Evolutionary conservation across 2,888 invertebrate species (phyloP).

Genomic region (Tricholauxania praeusta): DNA sequence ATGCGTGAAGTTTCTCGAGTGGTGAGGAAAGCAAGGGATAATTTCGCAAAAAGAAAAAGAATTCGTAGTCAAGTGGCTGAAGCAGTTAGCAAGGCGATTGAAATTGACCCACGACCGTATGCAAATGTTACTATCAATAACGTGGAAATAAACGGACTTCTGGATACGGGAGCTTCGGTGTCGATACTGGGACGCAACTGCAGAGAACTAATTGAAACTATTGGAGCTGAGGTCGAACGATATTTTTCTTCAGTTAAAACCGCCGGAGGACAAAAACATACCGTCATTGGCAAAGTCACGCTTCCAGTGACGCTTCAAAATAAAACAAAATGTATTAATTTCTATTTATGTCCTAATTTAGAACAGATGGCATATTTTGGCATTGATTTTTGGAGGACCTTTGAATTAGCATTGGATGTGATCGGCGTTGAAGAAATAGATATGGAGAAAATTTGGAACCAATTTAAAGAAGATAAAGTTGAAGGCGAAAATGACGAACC

Average conservation of each 20-base stretch:
- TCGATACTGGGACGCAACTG: not conserved
- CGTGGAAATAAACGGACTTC: not conserved
- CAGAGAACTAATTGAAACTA: not conserved
- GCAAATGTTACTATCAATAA: not conserved
- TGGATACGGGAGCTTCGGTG: not conserved
- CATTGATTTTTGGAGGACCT: slow-evolving; percentile 7
- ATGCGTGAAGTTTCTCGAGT: not conserved
- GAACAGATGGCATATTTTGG: not conserved
- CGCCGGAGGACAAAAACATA: too few relatives aligned
- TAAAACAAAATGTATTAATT: not conserved
- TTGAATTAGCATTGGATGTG: not conserved
- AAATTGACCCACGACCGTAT: not conserved
- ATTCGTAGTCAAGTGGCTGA: not conserved
- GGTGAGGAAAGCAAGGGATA: not conserved
- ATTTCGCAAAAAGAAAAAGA: not conserved
- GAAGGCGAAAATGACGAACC: too few relatives aligned
- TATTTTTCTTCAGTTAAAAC: not conserved
- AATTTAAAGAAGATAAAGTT: too few relatives aligned
- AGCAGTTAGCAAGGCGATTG: not conserved
- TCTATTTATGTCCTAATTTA: slow-evolving; percentile 4
- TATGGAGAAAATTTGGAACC: too few relatives aligned
- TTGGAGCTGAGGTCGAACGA: not conserved
- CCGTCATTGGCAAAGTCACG: slow-evolving; percentile 1
- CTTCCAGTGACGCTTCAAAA: not conserved
- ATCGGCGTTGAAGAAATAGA: not conserved